phyloP scores from a whole-genome alignment of 2,797 vertebrate genomes.

The Stomatorhinus walkeri region DNA sequence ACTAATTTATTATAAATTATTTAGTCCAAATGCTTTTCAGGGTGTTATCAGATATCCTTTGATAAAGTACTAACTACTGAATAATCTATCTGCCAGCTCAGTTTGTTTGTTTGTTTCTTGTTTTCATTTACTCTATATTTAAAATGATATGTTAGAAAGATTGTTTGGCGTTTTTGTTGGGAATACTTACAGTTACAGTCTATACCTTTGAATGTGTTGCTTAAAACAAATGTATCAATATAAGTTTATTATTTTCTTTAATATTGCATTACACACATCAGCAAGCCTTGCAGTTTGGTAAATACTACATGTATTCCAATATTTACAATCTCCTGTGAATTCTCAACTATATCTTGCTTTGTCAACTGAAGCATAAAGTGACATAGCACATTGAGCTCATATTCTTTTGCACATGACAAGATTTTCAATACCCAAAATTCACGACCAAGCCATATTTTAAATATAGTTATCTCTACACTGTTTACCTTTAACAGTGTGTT shows the following conservation, averaged over 20 bases:
- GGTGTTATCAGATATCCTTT: background rate
- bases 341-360: background rate
- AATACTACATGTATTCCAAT: background rate
- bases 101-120: background rate
- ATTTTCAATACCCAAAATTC: background rate
- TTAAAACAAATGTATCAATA: background rate
- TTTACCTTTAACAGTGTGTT: background rate
- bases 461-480: background rate
- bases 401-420: background rate
- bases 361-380: slow-evolving; percentile 7
- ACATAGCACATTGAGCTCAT: background rate
- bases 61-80: background rate
- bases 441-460: background rate
- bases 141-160: background rate
- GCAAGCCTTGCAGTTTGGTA: background rate
- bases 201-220: background rate
- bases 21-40: background rate
- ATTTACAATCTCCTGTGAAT: background rate
- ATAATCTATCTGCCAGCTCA: background rate
- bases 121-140: background rate
- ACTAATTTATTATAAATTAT: background rate
- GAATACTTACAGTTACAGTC: background rate
- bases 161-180: background rate
- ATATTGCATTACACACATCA: background rate
- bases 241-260: background rate